A percentile compares a stretch with the other conserved stretches of the same genome.
phyloP scores from a whole-genome alignment of 2,888 invertebrate genomes.

The Schrankia costaestrigalis region DNA sequence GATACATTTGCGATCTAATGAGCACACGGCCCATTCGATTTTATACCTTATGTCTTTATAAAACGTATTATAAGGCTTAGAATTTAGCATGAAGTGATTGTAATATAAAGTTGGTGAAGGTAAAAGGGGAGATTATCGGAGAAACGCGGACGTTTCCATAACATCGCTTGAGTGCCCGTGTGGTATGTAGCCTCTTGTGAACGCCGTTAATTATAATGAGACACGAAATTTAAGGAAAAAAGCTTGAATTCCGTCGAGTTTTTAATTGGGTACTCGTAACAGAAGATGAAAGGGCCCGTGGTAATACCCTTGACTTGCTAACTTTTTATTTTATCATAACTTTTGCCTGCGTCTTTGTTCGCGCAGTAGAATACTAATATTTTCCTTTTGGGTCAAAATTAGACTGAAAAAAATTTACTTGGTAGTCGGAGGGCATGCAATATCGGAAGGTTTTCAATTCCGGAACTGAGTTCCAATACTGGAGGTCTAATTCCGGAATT shows the following conservation, averaged over 20 bases:
- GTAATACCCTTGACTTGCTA: not conserved
- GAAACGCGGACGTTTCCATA: constrained; percentile 38
- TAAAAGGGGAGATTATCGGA: constrained; percentile 43
- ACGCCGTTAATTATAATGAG: constrained; percentile 27
- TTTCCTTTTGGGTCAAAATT: too few relatives aligned
- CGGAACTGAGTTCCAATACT: too few relatives aligned
- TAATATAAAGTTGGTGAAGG: constrained; percentile 24
- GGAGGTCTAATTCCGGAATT: too few relatives aligned
- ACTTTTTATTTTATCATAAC: too few relatives aligned
- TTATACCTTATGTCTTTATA: constrained; percentile 30
- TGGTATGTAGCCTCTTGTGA: constrained; percentile 21
- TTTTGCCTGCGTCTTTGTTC: too few relatives aligned
- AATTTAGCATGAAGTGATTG: constrained; percentile 13
- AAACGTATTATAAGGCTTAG: constrained; percentile 17
- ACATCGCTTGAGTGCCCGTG: constrained; percentile 31
- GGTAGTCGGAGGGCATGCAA: too few relatives aligned
- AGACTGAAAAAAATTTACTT: too few relatives aligned
- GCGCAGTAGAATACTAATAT: too few relatives aligned
- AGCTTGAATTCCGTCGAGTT: constrained; percentile 3
- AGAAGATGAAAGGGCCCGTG: not conserved
- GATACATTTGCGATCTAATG: constrained; percentile 35
- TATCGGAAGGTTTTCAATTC: too few relatives aligned
- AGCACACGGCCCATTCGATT: constrained; percentile 29
- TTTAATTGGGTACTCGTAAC: constrained; percentile 10
- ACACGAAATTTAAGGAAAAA: constrained; percentile 15